Evolutionary conservation across 1,140 invertebrate genomes (phyloP), one percentile per base, ranked within the genome.

Genomic region (Ectropis grisescens): DNA sequence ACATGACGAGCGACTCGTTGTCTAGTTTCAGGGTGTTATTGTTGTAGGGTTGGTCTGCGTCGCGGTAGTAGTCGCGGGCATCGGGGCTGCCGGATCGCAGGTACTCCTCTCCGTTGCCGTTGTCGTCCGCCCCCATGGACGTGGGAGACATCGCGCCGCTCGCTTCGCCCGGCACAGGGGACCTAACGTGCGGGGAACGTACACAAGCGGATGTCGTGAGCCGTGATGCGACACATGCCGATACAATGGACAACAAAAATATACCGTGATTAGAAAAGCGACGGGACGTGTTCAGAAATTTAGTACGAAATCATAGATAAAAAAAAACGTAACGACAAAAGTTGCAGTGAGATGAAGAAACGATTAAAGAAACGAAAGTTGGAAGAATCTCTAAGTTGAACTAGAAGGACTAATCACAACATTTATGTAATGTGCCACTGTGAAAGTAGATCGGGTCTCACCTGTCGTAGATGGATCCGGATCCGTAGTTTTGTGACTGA

Each of bases 401-500:
- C 56, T 37, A 32, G 19, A 29, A 50, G 33, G 39, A 35, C 48
- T 52, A 47, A 50, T 42, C 42, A 69, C 56, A 51, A 66, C 61
- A 66, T 45, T 29, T 37, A 55, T 34, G 15, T 33, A 13, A 41
- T 34, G 26, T 37, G 27, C 29, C n/a, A n/a, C n/a, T 25, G 1
- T 8, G 6, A 11, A 29, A 5, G 19, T 32, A 11, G 15, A 11
- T 13, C 10, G 11, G 15, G 34, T 38, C 58, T 29, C 27, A 93
- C 91, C 91, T 91, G 74, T 93, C 91, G 66, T 93, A 92, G 31
- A 91, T 85, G 50, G 91, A 92, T 11, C 86, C 86, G 27, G 89
- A 91, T 56, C 91, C 90, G 50, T 90, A 88, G 54, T 91, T 78
- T 41, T 89, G 89, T 25, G 86, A 86, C 48, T 86, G 85, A 7